Base-by-base conservation (phyloP, 2,113 vertebrate species). In the Pollachius pollachius region DNA sequence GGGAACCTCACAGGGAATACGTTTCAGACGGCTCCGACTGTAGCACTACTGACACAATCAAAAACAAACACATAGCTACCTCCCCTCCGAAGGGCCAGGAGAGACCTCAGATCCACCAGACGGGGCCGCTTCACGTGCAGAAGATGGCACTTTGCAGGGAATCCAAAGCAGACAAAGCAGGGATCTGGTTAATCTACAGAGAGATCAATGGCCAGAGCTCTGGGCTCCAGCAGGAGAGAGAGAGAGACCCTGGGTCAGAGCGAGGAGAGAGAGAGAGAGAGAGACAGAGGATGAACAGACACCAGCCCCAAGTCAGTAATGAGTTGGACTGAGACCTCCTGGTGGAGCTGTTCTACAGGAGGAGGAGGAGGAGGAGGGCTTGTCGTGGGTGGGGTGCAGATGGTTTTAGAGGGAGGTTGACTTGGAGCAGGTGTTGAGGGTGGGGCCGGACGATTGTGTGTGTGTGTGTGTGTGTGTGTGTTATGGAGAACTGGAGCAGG, bases 51-150 rank as follows among this genome's bases (percentile, higher is more conserved):
- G 41, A 15, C 52, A 41, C 13, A 4, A 6, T 8, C 12, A 60
- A 62, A 52, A 41, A 18, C 67, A 52, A 54, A 54, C 18, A 59
- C 60, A 74, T 71, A 80, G 72, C 68, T 89, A 89, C 87, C 85
- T 84, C 65, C 62, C 0, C 2, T 41, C 61, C 64, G 72, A 80
- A 52, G 4, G 41, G 41, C 8, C 41, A 9, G 41, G 41, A 48
- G 41, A 9, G 41, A 48, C 9, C 8, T 2, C 2, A 48, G 41
- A 48, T 48, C 41, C 41, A 48, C 41, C 0, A 13, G 11, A 1
- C 41, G 11, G 11, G 8, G 41, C 41, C 8, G 41, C 2, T 9
- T 48, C 41, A 48, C 1, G 41, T 13, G 41, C 8, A 13, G 1
- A 48, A 48, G 41, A 48, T 9, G 41, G 8, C 41, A 13, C 41